phyloP scores from a whole-genome alignment of 2,113 vertebrate genomes.

The Odocoileus virginianus region DNA sequence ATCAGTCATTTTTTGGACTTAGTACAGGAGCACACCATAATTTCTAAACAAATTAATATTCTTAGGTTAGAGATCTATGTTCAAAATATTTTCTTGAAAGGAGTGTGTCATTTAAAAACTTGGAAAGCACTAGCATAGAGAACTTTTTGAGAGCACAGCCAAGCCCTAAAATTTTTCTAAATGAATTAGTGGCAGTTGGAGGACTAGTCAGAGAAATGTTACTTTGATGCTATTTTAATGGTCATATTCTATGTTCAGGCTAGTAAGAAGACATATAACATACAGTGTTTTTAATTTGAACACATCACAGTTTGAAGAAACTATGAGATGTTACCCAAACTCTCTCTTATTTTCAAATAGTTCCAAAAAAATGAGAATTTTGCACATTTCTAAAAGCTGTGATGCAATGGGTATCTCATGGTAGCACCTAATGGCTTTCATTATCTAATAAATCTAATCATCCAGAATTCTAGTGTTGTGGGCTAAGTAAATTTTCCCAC shows the following conservation, averaged over 20 bases:
- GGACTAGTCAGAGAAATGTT: background rate
- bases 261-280: background rate
- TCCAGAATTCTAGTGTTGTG: background rate
- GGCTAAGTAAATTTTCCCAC: background rate
- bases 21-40: background rate
- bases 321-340: background rate
- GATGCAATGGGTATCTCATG: background rate
- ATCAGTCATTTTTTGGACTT: background rate
- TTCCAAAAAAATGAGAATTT: background rate
- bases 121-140: background rate
- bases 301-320: background rate
- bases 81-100: background rate
- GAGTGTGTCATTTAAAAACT: background rate
- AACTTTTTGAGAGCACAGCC: background rate
- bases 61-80: background rate
- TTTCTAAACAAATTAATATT: background rate
- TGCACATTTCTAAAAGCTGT: background rate
- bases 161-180: background rate
- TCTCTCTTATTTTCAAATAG: background rate
- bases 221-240: background rate
- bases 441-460: background rate
- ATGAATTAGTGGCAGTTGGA: background rate
- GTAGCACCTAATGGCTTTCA: background rate
- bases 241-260: background rate
- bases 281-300: background rate